phyloP scores from a whole-genome alignment of 2,113 vertebrate species.

The Glaucomys volans region DNA sequence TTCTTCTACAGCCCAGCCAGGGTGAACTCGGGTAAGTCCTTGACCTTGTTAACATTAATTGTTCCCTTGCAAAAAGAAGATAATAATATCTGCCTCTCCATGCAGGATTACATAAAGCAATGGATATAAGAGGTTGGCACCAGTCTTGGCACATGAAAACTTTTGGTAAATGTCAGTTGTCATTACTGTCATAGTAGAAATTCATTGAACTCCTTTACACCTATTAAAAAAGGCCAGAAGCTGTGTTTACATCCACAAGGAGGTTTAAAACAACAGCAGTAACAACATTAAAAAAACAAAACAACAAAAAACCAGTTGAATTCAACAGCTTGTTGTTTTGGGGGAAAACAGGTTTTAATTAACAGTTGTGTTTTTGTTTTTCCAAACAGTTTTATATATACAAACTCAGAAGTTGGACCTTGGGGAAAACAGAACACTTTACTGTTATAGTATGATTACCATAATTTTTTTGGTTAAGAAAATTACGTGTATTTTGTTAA shows the following conservation, averaged over 20 bases:
- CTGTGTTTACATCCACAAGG: background rate
- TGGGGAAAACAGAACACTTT: conserved; percentile 60
- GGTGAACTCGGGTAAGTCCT: background rate
- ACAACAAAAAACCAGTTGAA: background rate
- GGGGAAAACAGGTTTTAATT: conserved; percentile 57
- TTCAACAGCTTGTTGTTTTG: conserved; percentile 41
- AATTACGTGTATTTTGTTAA: conserved; percentile 65
- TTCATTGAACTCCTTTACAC: background rate
- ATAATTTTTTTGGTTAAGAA: conserved; percentile 64
- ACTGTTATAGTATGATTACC: conserved; percentile 24
- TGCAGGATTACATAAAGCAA: background rate
- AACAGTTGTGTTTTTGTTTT: conserved; percentile 68
- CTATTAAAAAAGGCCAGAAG: background rate
- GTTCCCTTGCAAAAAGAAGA: conserved; percentile 14
- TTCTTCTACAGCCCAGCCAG: background rate
- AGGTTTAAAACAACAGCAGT: background rate
- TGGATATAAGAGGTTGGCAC: background rate
- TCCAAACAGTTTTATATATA: conserved; percentile 43
- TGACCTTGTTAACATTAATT: background rate
- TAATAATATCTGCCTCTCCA: background rate
- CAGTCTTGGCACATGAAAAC: background rate
- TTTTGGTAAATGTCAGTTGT: background rate
- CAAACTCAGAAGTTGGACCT: conserved; percentile 56
- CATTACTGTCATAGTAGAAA: background rate
- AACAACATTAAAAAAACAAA: background rate